phyloP scores from a whole-genome alignment of 2,888 invertebrate species.

The Lepidonotus clava region DNA sequence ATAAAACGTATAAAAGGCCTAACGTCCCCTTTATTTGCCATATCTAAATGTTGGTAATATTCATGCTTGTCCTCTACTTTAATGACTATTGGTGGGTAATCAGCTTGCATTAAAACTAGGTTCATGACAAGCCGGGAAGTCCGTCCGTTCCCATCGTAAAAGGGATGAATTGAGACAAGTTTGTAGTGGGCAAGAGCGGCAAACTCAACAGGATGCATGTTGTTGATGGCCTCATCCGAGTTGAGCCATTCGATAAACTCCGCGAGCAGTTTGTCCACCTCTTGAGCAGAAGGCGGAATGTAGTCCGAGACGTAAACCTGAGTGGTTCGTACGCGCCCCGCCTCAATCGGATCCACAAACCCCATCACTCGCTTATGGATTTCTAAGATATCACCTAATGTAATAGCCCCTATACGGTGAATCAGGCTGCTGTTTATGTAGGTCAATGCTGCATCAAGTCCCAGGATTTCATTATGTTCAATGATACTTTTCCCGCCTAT shows the following conservation, averaged over 20 bases:
- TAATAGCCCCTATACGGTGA: slow-evolving; percentile 87
- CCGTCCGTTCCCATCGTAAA: slow-evolving; percentile 97
- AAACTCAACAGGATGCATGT: slow-evolving; percentile 94
- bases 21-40: slow-evolving; percentile 96
- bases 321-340: slow-evolving; percentile 88
- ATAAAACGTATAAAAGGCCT: slow-evolving; percentile 97
- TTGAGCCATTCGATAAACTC: slow-evolving; percentile 94
- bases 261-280: slow-evolving; percentile 90
- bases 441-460: slow-evolving; percentile 95
- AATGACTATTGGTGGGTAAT: slow-evolving; percentile 97
- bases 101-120: slow-evolving; percentile 93
- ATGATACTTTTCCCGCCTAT: slow-evolving; percentile 94
- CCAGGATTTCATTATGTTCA: slow-evolving; percentile 97
- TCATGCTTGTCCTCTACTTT: slow-evolving; percentile 88
- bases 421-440: slow-evolving; percentile 88
- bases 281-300: slow-evolving; percentile 92
- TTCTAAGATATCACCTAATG: slow-evolving; percentile 92
- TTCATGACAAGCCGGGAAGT: slow-evolving; percentile 98
- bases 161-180: slow-evolving; percentile 97
- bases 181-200: slow-evolving; percentile 98
- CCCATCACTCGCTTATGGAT: slow-evolving; percentile 96
- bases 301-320: slow-evolving; percentile 96
- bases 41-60: slow-evolving; percentile 91
- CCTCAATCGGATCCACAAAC: slow-evolving; percentile 95
- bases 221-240: slow-evolving; percentile 90